These are phyloP conservation scores for Caenorhabditis doughertyi DNA, from an alignment of 2,888 invertebrate species.

Conservation along the genomic window DNA sequence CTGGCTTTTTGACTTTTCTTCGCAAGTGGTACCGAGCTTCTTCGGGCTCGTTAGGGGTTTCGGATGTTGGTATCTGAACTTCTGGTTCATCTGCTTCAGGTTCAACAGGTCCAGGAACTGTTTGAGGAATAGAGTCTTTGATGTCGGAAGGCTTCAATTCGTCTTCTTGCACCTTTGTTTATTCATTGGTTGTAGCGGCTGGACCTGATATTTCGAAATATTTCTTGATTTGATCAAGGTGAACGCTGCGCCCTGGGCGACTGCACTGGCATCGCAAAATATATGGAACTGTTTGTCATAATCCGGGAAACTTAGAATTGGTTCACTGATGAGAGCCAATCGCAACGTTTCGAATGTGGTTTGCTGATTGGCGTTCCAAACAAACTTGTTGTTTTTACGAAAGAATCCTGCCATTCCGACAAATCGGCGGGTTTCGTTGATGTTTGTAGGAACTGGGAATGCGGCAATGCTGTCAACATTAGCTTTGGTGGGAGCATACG, in stretches of 20 bases:
- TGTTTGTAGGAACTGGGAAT: slow-evolving; percentile 58
- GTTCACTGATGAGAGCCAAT: slow-evolving; percentile 1
- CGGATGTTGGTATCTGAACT: too few relatives aligned
- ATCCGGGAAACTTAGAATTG: slow-evolving; percentile 21
- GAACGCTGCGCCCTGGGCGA: slow-evolving; percentile 74
- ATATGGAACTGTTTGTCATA: slow-evolving; percentile 60
- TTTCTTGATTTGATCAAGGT: too few relatives aligned
- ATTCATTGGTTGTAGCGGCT: too few relatives aligned
- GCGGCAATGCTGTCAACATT: slow-evolving; percentile 56
- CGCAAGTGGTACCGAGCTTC: too few relatives aligned
- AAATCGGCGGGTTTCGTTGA: slow-evolving; percentile 62
- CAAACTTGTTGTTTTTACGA: slow-evolving; percentile 18
- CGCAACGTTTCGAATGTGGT: slow-evolving; percentile 17
- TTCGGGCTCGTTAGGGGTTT: too few relatives aligned
- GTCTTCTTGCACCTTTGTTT: too few relatives aligned
- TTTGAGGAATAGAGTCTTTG: too few relatives aligned
- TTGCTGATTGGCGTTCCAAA: slow-evolving; percentile 11
- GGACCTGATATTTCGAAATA: too few relatives aligned
- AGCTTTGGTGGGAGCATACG: slow-evolving; percentile 38
- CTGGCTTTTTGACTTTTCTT: too few relatives aligned
- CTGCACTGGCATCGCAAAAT: slow-evolving; percentile 71
- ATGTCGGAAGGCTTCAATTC: too few relatives aligned
- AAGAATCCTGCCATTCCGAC: slow-evolving; percentile 68
- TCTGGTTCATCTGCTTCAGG: too few relatives aligned
- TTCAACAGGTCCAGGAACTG: too few relatives aligned